Evolutionary conservation across 2,797 vertebrate genomes (phyloP), one percentile per base, ranked within the genome.

Genomic region (Anguilla anguilla): DNA sequence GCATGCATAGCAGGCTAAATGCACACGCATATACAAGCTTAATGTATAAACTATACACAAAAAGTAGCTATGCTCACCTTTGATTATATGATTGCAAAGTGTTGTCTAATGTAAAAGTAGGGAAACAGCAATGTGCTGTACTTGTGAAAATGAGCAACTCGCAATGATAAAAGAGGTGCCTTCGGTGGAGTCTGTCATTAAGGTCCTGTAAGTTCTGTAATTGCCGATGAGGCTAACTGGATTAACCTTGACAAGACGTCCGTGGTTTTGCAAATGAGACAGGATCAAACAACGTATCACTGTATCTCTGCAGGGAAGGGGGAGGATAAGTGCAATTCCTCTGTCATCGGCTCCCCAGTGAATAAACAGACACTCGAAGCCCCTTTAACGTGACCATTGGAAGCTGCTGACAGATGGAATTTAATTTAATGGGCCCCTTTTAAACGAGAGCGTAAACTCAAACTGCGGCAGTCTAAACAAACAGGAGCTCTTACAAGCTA

Each of bases 321-420:
- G 72, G 82, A 77, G 53, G 84, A 89, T 93, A 92, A 87, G 64
- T 11, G 22, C 79, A 55, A 88, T 87, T 87, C 89, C 87, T 61
- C 86, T 91, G 89, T 93, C 90, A 92, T 53, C 91, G 87, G 90
- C 57, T 85, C 86, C 88, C 82, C 49, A 43, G 82, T 31, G 83
- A 90, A 46, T 55, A 64, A 69, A 69, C 87, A 59, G 55, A 81
- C 81, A 69, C 84, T 87, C 86, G 55, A 86, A 82, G 82, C 64
- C 77, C 59, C 43, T 64, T 57, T 61, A 79, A 72, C 15, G 85
- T 84, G 85, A 85, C 88, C 91, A 94, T 91, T 90, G 55, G 87
- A 28, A 1, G 51, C 86, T 88, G 92, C 43, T 82, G 92, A 93
- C 84, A 72, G 92, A 93, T 69, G 59, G 13, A 87, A 31, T 87